These are phyloP conservation scores for Sarotherodon lohbergeri DNA, from an alignment of 2,113 vertebrate species.

Conservation along the genomic window DNA sequence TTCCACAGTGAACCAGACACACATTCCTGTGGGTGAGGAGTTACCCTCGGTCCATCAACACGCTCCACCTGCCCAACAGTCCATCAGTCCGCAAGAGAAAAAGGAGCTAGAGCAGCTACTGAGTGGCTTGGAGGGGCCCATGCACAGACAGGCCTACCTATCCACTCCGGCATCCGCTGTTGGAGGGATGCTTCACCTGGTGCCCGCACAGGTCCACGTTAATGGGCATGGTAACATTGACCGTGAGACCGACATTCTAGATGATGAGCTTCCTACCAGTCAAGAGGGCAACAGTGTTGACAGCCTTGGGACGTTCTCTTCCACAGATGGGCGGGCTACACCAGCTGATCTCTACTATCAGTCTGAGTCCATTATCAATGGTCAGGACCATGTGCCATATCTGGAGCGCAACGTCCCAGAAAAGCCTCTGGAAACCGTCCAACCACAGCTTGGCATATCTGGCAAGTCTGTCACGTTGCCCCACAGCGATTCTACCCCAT, in stretches of 20 bases:
- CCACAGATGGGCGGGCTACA: slow-evolving; percentile 82
- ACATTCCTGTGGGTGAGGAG: slow-evolving; percentile 20
- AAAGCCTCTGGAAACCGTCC: slow-evolving; percentile 35
- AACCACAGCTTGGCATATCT: slow-evolving; percentile 16
- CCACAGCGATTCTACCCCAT: slow-evolving; percentile 46
- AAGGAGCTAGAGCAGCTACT: slow-evolving; percentile 90
- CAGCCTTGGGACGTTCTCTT: slow-evolving; percentile 88
- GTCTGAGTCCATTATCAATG: slow-evolving; percentile 75
- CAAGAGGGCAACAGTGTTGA: slow-evolving; percentile 92
- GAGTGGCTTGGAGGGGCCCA: slow-evolving; percentile 81
- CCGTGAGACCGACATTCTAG: slow-evolving; percentile 94
- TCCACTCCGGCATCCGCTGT: slow-evolving; percentile 40
- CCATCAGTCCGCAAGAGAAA: slow-evolving; percentile 89
- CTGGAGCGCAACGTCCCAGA: slow-evolving; percentile 59
- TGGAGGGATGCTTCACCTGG: slow-evolving; percentile 77
- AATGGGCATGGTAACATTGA: slow-evolving; percentile 83
- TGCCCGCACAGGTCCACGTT: slow-evolving; percentile 92
- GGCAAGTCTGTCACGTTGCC: slow-evolving; percentile 44
- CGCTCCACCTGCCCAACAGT: slow-evolving; percentile 43
- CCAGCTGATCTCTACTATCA: slow-evolving; percentile 76
- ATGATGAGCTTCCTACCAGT: slow-evolving; percentile 87
- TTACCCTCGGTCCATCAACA: not conserved
- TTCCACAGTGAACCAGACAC: slow-evolving; percentile 61
- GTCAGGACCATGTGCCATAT: slow-evolving; percentile 67
- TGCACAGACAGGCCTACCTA: slow-evolving; percentile 77